Conservation (phyloP, 2,888 invertebrate species). For the Pantelozetes paolii region DNA sequence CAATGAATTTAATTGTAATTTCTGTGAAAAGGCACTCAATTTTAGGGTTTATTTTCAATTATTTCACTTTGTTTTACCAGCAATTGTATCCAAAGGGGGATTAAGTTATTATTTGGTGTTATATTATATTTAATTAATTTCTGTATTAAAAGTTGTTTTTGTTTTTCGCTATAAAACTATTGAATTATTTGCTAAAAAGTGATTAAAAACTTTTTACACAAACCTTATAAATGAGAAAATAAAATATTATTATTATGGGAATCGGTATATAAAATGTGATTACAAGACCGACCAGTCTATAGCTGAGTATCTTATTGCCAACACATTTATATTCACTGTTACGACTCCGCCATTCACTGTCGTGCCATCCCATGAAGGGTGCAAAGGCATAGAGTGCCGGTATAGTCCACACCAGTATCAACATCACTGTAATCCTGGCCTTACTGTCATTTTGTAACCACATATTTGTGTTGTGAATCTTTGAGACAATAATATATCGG, state of each 20-base stretch:
- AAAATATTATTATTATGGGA: conserved; percentile 4
- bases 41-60: too few species aligned
- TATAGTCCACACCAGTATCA: background rate
- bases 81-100: too few species aligned
- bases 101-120: too few species aligned
- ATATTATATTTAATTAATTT: too few species aligned
- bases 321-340: background rate
- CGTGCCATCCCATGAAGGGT: conserved; percentile 13
- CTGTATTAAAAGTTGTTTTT: too few species aligned
- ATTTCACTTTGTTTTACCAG: too few species aligned
- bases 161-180: too few species aligned
- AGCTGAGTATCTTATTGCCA: background rate
- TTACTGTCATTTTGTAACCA: background rate
- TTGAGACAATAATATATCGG: conserved; percentile 11
- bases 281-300: background rate
- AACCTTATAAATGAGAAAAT: conserved; percentile 18
- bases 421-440: background rate
- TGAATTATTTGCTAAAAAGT: too few species aligned
- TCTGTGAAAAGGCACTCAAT: too few species aligned
- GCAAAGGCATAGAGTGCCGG: background rate
- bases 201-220: background rate
- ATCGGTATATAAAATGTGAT: conserved; percentile 19
- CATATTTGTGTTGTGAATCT: background rate
- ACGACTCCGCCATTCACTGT: background rate
- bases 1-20: too few species aligned